Conservation (phyloP, 2,113 vertebrate species). For the Buteo buteo region DNA sequence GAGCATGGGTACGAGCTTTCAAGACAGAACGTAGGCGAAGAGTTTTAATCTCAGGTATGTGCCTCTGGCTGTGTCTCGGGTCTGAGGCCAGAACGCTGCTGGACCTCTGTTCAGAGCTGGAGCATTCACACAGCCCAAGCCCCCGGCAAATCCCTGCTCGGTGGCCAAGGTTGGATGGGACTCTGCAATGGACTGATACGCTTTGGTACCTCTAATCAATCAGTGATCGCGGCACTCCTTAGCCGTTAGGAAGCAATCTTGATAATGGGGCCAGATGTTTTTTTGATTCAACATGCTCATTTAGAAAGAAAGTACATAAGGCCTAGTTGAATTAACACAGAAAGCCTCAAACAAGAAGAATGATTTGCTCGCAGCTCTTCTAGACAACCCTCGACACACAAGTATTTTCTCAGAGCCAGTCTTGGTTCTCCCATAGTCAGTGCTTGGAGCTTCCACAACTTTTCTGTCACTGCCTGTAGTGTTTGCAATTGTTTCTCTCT, state of each 20-base stretch:
- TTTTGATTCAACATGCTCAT: background rate
- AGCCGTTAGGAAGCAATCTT: background rate
- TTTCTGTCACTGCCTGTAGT: background rate
- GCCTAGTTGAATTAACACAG: background rate
- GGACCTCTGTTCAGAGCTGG: background rate
- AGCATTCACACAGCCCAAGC: background rate
- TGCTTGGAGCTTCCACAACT: background rate
- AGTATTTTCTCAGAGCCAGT: background rate
- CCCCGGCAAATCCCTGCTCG: background rate
- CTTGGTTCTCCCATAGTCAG: background rate
- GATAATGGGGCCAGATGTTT: background rate
- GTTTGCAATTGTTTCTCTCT: background rate
- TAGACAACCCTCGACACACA: fast-evolving
- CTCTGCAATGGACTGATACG: background rate
- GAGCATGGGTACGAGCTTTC: background rate
- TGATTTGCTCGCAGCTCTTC: background rate
- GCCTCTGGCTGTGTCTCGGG: background rate
- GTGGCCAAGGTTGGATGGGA: background rate
- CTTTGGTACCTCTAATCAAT: background rate
- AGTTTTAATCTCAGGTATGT: background rate
- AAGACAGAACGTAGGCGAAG: fast-evolving
- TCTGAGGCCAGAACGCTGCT: background rate
- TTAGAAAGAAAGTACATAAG: background rate
- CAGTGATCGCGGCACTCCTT: background rate
- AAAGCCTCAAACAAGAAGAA: background rate